Base-by-base conservation (phyloP, 2,113 vertebrate genomes). In the Anarhynchus alexandrinus region DNA sequence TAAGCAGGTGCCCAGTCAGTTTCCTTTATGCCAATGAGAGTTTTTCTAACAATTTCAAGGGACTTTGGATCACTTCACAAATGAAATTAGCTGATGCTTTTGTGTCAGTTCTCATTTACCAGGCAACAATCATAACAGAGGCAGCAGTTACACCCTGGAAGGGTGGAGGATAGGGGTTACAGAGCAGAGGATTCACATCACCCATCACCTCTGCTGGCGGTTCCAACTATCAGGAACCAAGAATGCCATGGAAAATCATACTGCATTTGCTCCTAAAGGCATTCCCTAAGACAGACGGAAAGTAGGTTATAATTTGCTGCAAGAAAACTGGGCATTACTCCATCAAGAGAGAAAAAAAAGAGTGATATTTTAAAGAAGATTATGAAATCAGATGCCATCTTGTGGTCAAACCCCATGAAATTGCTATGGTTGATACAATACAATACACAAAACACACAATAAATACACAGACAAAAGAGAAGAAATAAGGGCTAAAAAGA, bases 371-470 rank as follows among this genome's bases (percentile, higher is more conserved):
- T 54, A 62, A 85, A 86, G 70, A 73, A 73, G 81, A 64, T 91
- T 64, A 94, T 94, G 95, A 97, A 95, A 95, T 89, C 96, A 82
- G 95, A 89, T 97, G 97, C 97, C 97, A 97, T 94, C 97, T 97
- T 97, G 97, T 97, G 97, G 97, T 89, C 95, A 96, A 94, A 95
- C 4, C 43, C 90, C 91, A 70, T 5, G 34, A 71, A 94, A 87
- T 21, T 62, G 36, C 86, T 89, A 5, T 5, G 32, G 65, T 25
- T 71, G 57, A 43, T 57, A 43, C 2, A 90, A 52, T 8, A 34
- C 32, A n/a, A 43, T 21, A 32, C 34, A 85, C 36, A 47, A 84
- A 89, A 61, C 12, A 69, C n/a, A 82, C 21, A 87, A 21, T 36
- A 86, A 82, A 90, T 45, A 81, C 8, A 49, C 11, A 49, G 30